Percentiles rank a stretch among this genome's conserved stretches.
phyloP scores from a whole-genome alignment of 2,113 vertebrate species.

The Colius striatus region DNA sequence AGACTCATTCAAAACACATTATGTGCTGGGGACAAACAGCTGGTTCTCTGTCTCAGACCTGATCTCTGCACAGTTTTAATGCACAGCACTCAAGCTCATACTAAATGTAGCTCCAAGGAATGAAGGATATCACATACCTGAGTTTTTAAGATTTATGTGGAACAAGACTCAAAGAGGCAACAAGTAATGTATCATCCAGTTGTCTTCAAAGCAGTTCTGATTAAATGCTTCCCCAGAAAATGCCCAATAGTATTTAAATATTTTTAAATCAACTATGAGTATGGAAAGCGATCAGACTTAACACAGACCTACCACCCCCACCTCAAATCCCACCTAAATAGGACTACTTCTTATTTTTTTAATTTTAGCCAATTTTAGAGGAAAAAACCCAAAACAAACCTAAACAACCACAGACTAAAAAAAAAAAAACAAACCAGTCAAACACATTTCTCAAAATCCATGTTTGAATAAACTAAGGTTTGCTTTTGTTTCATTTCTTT shows the following conservation, averaged over 20 bases:
- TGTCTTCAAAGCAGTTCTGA: not conserved
- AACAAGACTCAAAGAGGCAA: not conserved
- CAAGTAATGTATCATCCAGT: not conserved
- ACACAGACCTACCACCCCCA: not conserved
- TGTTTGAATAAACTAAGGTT: not conserved
- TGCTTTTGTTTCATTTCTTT: not conserved
- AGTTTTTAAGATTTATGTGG: not conserved
- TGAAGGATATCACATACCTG: not conserved
- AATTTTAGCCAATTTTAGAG: not conserved
- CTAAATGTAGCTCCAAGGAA: not conserved
- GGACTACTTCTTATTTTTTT: not conserved
- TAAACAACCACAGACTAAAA: not conserved
- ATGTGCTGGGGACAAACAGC: not conserved
- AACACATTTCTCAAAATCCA: not conserved
- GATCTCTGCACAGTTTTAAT: not conserved
- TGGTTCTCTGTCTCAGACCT: not conserved
- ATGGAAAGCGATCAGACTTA: not conserved
- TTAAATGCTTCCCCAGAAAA: not conserved
- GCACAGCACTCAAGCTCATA: not conserved
- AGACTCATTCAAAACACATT: not conserved
- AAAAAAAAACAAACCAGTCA: rapidly evolving
- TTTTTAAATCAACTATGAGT: not conserved
- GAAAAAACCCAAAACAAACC: not conserved
- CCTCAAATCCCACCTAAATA: not conserved
- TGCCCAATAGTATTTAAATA: not conserved